A percentile compares a stretch with the other conserved stretches of the same genome.
phyloP scores from a whole-genome alignment of 2,888 invertebrate genomes.

The Esperia sulphurella region DNA sequence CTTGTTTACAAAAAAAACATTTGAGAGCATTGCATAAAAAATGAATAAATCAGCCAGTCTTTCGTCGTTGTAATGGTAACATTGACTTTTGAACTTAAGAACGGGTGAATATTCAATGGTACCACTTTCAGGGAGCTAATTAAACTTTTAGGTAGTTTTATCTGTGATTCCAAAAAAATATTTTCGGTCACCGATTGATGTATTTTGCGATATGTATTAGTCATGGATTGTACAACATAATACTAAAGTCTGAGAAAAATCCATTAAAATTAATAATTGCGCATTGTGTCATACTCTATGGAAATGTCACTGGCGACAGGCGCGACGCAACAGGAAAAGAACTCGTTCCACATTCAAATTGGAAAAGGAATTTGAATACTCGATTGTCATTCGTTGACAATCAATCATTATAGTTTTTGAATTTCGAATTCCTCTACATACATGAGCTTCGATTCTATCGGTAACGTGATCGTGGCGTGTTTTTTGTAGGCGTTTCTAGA shows the following conservation, averaged over 20 bases:
- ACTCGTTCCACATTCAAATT: constrained; percentile 72
- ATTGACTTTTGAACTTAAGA: not conserved
- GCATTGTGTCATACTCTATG: constrained; percentile 56
- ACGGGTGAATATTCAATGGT: not conserved
- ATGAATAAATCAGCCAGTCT: not conserved
- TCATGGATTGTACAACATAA: constrained; percentile 7
- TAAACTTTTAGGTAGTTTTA: too few relatives aligned
- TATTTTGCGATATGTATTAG: not conserved
- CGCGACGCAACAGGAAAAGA: constrained; percentile 55
- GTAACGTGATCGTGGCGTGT: constrained; percentile 33
- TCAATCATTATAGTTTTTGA: constrained; percentile 75
- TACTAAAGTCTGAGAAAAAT: constrained; percentile 34
- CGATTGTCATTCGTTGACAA: constrained; percentile 76
- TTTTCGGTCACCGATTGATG: not conserved
- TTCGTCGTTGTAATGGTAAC: not conserved
- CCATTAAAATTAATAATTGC: constrained; percentile 50
- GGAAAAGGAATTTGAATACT: constrained; percentile 69
- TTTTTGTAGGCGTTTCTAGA: constrained; percentile 25
- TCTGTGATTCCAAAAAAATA: too few relatives aligned
- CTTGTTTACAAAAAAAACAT: constrained; percentile 5
- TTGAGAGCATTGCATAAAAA: not conserved
- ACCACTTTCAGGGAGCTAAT: not conserved
- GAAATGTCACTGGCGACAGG: constrained; percentile 54
- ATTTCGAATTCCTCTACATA: constrained; percentile 66
- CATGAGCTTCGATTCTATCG: constrained; percentile 50